Evolutionary conservation across 1,140 invertebrate genomes (phyloP).

Genomic region (Leptonema lineaticorne): DNA sequence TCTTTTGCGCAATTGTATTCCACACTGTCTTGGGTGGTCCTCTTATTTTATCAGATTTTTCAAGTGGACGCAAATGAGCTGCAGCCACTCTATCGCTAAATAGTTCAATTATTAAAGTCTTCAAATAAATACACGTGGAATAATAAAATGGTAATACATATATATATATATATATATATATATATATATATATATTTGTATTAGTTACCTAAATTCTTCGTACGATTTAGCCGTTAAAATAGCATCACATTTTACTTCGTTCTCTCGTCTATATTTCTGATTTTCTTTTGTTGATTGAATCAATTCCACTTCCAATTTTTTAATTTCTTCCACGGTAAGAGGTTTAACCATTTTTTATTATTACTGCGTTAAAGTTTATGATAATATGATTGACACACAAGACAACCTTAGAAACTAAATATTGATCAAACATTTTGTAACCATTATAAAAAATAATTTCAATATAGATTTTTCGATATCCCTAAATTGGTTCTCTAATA

Average conservation of each 20-base stretch:
- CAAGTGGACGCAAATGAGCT: slow-evolving; percentile 49
- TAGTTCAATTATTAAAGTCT: not conserved
- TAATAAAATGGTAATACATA: not conserved
- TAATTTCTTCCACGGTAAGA: slow-evolving; percentile 46
- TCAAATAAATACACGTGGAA: not conserved
- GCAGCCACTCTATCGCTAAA: slow-evolving; percentile 52
- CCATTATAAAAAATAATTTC: too few relatives aligned
- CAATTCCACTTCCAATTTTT: slow-evolving; percentile 48
- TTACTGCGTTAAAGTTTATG: not conserved
- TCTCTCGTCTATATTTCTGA: slow-evolving; percentile 47
- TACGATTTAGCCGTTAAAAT: slow-evolving; percentile 53
- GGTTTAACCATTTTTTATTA: slow-evolving; percentile 38
- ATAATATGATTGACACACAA: too few relatives aligned
- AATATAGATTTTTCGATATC: too few relatives aligned
- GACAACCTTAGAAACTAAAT: too few relatives aligned
- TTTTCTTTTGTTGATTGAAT: slow-evolving; percentile 48
- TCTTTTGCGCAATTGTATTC: slow-evolving; percentile 25
- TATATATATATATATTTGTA: not conserved
- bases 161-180: not conserved
- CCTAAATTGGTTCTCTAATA: too few relatives aligned
- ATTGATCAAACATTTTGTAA: too few relatives aligned
- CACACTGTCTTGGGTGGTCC: slow-evolving; percentile 10
- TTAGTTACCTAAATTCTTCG: slow-evolving; percentile 51
- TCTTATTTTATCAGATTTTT: slow-evolving; percentile 40
- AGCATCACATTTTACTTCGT: slow-evolving; percentile 54